Base-by-base conservation (phyloP, 2,797 vertebrate species). In the Smutsia gigantea region DNA sequence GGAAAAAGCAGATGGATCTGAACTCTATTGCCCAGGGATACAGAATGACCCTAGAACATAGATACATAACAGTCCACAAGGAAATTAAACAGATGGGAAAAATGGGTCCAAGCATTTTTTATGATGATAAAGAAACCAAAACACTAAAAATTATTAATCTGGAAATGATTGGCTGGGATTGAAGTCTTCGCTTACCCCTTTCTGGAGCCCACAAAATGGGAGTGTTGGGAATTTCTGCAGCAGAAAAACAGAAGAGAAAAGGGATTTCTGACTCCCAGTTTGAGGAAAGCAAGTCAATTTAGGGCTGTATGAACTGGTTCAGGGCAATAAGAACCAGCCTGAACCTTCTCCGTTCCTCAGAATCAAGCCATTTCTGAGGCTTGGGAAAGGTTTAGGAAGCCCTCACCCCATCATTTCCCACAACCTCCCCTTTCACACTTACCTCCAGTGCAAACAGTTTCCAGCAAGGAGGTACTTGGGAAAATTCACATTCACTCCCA, bases 231-330 rank as follows among this genome's bases (percentile, higher is more conserved):
- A 98, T 98, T 99, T 99, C 98, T 99, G 98, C 98, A 99, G 98
- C 98, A 98, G 98, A 99, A 99, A 99, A 99, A 99, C 98, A 99
- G 98, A 99, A 99, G 98, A 99, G 98, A 99, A 99, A 99, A 99
- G 98, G 98, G 98, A 98, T 99, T 99, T 99, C 98, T 99, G 98
- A 99, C 98, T 99, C 98, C 98, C 98, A 98, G 98, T 99, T 98
- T 98, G 98, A 98, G 98, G 98, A 98, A 99, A 98, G 96, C 98
- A 99, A 98, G 97, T 98, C 98, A 99, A 97, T 97, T 98, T 98
- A 98, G 98, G 98, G 97, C 98, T 98, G 90, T 97, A 98, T 97
- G 96, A 98, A 96, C 95, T 98, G 98, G 96, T 98, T 93, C 97
- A 96, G 97, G 97, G 97, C 98, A 98, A 90, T 96, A 98, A 97